Evolutionary conservation across 1,140 invertebrate genomes (phyloP), one percentile per base, ranked within the genome.

Genomic region (Drosophila sp.): DNA sequence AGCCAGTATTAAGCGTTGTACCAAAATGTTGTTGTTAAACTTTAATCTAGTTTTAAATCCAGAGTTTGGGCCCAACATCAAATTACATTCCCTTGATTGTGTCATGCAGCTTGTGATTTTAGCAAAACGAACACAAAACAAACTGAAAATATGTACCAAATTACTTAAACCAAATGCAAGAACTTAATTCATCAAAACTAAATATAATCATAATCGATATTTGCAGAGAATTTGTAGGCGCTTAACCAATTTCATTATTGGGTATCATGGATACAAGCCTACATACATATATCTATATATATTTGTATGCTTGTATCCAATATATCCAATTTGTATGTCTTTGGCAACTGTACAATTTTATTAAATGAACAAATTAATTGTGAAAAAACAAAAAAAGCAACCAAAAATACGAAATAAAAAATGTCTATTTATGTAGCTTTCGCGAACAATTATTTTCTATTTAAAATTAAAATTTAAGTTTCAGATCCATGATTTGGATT

Each of bases 1-100:
- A 60, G 73, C 56, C 84, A 86, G 83, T 86, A 86, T 86, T 86
- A 86, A 87, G 83, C 83, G 73, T 89, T 89, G 78, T 67, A 89
- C 83, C 82, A 86, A 87, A 84, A 70, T 60, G 75, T 78, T 78
- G 69, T 71, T 76, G 76, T 61, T 72, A 55, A 58, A 55, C 70
- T 32, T 47, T 57, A 61, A 38, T 38, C 23, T 33, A 58, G 56
- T 35, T 35, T 58, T 50, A 32, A 62, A 30, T 44, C 29, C 27
- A 47, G 3, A 44, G 27, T 38, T 54, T 55, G 32, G 23, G 6
- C 33, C 47, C 47, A 33, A 62, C 60, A 44, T 50, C 7, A 50
- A 50, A 50, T 50, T 50, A 50, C 33, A 55, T 30, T 67, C 71
- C 70, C 60, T 72, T 61, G 60, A 75, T 73, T 65, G 68, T 58